Percentiles rank a stretch among this genome's conserved stretches.
Evolutionary conservation across 2,113 vertebrate species (phyloP).

Genomic region (Apus apus): DNA sequence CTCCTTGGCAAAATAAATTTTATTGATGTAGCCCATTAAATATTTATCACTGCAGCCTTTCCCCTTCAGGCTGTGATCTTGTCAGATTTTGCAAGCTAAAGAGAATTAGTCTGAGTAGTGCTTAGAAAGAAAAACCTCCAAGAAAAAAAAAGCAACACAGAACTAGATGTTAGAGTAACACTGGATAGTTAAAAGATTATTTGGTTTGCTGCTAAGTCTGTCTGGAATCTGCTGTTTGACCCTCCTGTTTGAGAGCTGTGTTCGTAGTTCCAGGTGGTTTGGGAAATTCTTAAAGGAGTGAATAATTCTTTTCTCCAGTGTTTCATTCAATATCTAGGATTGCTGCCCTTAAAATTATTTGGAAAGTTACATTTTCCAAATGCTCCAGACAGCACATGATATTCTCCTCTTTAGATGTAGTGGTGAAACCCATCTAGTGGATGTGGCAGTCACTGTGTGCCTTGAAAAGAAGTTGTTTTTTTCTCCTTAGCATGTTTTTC

Average conservation of each 20-base stretch:
- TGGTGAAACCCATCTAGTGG: background rate
- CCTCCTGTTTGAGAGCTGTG: background rate
- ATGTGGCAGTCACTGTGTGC: background rate
- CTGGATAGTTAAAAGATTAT: background rate
- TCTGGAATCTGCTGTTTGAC: background rate
- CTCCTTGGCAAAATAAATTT: slow-evolving; percentile 60
- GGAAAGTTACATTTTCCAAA: background rate
- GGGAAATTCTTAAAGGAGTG: background rate
- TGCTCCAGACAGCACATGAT: background rate
- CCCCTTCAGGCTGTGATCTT: slow-evolving; percentile 47
- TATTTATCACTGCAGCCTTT: slow-evolving; percentile 28
- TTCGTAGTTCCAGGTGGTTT: background rate
- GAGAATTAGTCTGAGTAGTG: background rate
- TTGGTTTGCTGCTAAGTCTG: background rate
- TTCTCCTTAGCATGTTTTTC: background rate
- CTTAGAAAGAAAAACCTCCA: background rate
- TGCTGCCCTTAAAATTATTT: background rate
- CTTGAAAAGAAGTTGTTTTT: background rate
- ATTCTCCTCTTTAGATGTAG: background rate
- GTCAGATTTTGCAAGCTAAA: slow-evolving; percentile 33
- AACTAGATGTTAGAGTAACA: background rate
- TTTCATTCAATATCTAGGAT: background rate
- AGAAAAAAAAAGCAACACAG: background rate
- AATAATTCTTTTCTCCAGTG: background rate
- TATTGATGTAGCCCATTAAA: slow-evolving; percentile 58